Evolutionary conservation across 1,140 invertebrate species (phyloP).

Genomic region (Drosophila ananassae): DNA sequence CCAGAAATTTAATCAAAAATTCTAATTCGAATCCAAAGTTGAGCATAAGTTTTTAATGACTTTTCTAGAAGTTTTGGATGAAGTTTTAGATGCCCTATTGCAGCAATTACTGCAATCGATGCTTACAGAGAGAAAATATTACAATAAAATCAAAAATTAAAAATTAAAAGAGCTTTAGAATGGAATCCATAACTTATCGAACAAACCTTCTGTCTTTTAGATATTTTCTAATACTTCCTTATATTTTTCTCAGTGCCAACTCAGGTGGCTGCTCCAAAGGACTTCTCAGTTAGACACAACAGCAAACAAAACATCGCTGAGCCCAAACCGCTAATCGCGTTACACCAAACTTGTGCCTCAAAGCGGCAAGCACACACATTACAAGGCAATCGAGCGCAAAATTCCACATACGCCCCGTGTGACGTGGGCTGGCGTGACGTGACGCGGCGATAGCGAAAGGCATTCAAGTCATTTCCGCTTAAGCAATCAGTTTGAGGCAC

Average conservation of each 20-base stretch:
- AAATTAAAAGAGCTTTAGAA: neutral
- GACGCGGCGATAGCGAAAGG: constrained; percentile 54
- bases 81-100: constrained; percentile 44
- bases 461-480: constrained; percentile 82
- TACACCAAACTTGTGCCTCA: constrained; percentile 70
- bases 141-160: neutral
- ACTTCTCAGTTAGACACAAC: constrained; percentile 58
- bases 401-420: constrained; percentile 76
- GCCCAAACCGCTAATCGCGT: constrained; percentile 78
- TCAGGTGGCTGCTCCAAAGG: constrained; percentile 14
- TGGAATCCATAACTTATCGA: no score
- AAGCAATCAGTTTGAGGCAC: constrained; percentile 69
- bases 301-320: constrained; percentile 57
- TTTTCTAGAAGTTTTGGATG: constrained; percentile 55
- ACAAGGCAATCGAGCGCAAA: constrained; percentile 75
- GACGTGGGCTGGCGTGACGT: constrained; percentile 37
- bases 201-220: neutral
- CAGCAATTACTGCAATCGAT: constrained; percentile 70
- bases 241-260: neutral
- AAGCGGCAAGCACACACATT: constrained; percentile 8
- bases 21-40: constrained; percentile 72
- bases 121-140: neutral
- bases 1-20: constrained; percentile 71
- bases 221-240: neutral
- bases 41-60: constrained; percentile 76